These are phyloP conservation scores for Todiramphus chloris DNA, from an alignment of 2,113 vertebrate genomes.

Conservation along the genomic window DNA sequence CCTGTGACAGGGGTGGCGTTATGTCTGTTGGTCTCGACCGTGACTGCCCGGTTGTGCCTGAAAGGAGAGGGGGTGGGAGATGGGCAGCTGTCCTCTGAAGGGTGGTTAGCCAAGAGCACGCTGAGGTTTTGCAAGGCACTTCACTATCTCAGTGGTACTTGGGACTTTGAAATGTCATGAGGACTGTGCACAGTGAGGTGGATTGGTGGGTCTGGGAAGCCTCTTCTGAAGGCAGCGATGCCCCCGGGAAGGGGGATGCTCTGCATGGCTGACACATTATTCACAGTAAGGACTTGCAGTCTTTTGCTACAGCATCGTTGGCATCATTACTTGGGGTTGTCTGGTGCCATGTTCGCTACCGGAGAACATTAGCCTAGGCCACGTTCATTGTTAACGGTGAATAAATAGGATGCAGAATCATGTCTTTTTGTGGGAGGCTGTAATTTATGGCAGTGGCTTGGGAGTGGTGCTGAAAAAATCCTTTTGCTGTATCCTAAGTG, in stretches of 20 bases:
- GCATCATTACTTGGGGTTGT: not conserved
- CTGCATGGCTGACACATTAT: not conserved
- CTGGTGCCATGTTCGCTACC: not conserved
- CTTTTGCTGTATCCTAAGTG: not conserved
- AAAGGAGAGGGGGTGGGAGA: not conserved
- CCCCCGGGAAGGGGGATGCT: not conserved
- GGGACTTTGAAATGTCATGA: rapidly evolving
- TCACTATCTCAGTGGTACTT: not conserved
- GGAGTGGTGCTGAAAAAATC: not conserved
- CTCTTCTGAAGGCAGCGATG: not conserved
- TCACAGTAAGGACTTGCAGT: not conserved
- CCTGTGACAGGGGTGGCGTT: rapidly evolving
- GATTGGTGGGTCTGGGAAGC: too few species aligned
- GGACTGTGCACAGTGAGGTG: not conserved
- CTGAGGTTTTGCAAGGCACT: not conserved
- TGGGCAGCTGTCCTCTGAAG: not conserved
- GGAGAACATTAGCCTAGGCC: not conserved
- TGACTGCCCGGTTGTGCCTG: not conserved
- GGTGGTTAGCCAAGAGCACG: not conserved
- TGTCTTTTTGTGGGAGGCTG: not conserved
- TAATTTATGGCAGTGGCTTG: not conserved
- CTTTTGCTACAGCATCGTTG: not conserved
- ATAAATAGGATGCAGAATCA: not conserved
- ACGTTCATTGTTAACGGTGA: not conserved
- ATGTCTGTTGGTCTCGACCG: not conserved